Evolutionary conservation across 2,888 invertebrate species (phyloP).

Genomic region (Drosophila kokeensis): DNA sequence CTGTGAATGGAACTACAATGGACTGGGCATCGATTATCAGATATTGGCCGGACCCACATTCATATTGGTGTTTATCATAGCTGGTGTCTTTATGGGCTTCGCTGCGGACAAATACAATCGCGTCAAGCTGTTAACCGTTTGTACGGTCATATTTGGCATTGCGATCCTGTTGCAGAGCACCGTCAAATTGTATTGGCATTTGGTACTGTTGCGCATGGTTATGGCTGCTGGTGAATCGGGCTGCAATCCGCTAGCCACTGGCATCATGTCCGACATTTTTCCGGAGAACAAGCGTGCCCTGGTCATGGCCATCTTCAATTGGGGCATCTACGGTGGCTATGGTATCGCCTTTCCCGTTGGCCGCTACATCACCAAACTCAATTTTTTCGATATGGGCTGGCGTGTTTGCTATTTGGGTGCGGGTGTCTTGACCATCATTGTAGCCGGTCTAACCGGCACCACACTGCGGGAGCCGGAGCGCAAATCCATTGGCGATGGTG

Average conservation of each 20-base stretch:
- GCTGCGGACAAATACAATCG: slow-evolving; percentile 92
- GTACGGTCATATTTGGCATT: slow-evolving; percentile 92
- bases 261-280: slow-evolving; percentile 92
- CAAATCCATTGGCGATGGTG: slow-evolving; percentile 89
- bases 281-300: slow-evolving; percentile 92
- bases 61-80: slow-evolving; percentile 95
- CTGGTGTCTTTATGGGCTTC: slow-evolving; percentile 93
- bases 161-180: slow-evolving; percentile 94
- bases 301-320: slow-evolving; percentile 96
- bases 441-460: slow-evolving; percentile 90
- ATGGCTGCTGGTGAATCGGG: slow-evolving; percentile 95
- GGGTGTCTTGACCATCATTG: slow-evolving; percentile 91
- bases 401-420: too few relatives aligned
- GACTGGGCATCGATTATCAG: slow-evolving; percentile 95
- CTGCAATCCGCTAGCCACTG: slow-evolving; percentile 94
- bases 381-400: too few relatives aligned
- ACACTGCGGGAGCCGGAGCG: slow-evolving; percentile 92
- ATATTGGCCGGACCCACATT: slow-evolving; percentile 96
- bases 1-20: too few relatives aligned
- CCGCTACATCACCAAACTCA: slow-evolving; percentile 90
- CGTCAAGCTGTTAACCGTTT: slow-evolving; percentile 90
- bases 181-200: slow-evolving; percentile 95
- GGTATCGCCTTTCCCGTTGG: slow-evolving; percentile 97
- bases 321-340: slow-evolving; percentile 98
- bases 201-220: slow-evolving; percentile 93